These are phyloP conservation scores for Mactromeris polynyma DNA, from an alignment of 2,888 invertebrate species.

Conservation along the genomic window DNA sequence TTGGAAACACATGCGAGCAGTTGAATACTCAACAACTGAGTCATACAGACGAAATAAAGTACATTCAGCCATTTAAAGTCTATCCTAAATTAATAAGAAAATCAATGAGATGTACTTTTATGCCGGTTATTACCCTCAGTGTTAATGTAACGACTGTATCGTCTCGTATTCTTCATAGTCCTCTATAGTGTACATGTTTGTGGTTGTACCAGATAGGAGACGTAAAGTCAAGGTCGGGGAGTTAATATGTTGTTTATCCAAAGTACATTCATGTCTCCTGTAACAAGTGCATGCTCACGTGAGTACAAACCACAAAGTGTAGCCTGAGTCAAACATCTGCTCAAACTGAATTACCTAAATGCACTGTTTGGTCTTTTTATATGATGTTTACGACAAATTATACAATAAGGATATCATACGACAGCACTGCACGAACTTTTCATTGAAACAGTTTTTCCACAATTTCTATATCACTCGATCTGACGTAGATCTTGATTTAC, in stretches of 20 bases:
- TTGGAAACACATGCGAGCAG: no score
- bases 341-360: background rate
- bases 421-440: background rate
- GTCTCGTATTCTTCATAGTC: background rate
- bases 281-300: background rate
- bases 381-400: background rate
- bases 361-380: background rate
- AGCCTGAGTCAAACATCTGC: background rate
- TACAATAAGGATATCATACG: background rate
- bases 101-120: background rate
- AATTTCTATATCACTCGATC: no score
- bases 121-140: background rate
- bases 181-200: background rate
- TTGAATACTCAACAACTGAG: no score
- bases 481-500: no score
- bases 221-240: background rate
- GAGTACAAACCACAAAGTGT: background rate
- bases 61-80: no score
- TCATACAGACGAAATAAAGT: no score
- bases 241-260: background rate
- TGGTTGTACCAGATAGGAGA: background rate
- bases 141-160: background rate
- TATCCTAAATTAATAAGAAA: no score
- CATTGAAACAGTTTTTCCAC: no score
- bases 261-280: background rate